Evolutionary conservation across 2,888 invertebrate species (phyloP).

Genomic region (Adineta ricciae): DNA sequence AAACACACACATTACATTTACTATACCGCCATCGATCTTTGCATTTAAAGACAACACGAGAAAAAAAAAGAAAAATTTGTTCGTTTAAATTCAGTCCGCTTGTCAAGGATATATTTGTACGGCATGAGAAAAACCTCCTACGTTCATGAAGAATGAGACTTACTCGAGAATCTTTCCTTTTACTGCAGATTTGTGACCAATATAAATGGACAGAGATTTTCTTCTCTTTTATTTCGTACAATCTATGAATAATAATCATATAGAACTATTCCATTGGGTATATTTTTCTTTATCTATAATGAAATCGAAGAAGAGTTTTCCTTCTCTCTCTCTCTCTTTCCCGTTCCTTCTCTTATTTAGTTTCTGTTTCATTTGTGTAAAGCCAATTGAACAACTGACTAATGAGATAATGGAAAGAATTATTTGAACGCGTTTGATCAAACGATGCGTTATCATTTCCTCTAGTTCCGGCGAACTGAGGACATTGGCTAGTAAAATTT

Average conservation of each 20-base stretch:
- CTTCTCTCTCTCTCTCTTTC: not conserved
- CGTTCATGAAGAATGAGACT: not conserved
- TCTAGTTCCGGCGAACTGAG: not conserved
- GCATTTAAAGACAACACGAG: not conserved
- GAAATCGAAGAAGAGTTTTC: not conserved
- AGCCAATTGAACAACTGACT: not conserved
- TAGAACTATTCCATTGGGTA: not conserved
- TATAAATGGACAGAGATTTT: not conserved
- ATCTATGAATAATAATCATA: not conserved
- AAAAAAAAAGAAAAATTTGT: not conserved
- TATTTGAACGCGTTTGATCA: not conserved
- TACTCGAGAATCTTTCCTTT: not conserved
- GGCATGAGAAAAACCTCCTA: not conserved
- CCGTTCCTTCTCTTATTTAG: not conserved
- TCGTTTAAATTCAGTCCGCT: not conserved
- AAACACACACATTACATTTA: not conserved
- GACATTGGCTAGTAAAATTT: not conserved
- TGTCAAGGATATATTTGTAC: not conserved
- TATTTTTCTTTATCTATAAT: not conserved
- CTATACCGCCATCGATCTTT: not conserved
- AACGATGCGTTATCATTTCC: not conserved
- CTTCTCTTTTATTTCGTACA: not conserved
- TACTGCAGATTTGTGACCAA: not conserved
- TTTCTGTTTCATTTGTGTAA: not conserved
- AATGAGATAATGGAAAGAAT: not conserved